These are phyloP conservation scores for Parnassius apollo DNA, from an alignment of 2,888 invertebrate genomes.

Conservation along the genomic window DNA sequence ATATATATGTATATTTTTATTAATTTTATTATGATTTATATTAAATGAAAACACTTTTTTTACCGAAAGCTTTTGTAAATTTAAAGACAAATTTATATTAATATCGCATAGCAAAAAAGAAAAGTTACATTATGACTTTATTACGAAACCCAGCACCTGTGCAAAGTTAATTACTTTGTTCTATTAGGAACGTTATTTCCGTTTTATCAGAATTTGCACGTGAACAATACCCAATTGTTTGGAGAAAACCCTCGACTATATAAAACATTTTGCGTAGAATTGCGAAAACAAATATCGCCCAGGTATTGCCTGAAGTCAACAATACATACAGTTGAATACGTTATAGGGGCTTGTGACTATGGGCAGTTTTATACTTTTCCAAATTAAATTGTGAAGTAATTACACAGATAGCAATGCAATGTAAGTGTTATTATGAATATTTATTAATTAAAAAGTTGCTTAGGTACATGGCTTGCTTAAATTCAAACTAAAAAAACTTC, in stretches of 20 bases:
- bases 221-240: conserved; percentile 71
- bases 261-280: conserved; percentile 52
- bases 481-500: too few species aligned
- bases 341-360: conserved; percentile 28
- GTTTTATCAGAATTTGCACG: conserved; percentile 26
- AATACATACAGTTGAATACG: conserved; percentile 30
- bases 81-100: too few species aligned
- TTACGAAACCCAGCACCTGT: conserved; percentile 24
- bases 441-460: too few species aligned
- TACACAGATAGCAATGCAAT: conserved; percentile 14
- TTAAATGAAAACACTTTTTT: too few species aligned
- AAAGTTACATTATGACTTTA: conserved; percentile 16
- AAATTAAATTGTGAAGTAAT: conserved; percentile 19
- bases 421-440: conserved; percentile 13
- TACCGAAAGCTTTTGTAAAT: too few species aligned
- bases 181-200: conserved; percentile 23
- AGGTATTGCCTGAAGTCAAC: conserved; percentile 23
- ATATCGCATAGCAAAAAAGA: too few species aligned
- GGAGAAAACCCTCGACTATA: conserved; percentile 50
- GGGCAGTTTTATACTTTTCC: conserved; percentile 25
- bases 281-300: conserved; percentile 34
- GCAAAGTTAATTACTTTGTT: conserved; percentile 23
- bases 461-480: too few species aligned
- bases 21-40: too few species aligned
- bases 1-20: too few species aligned